Base-by-base conservation (phyloP, 2,888 invertebrate species). In the Drosophila falleni region DNA sequence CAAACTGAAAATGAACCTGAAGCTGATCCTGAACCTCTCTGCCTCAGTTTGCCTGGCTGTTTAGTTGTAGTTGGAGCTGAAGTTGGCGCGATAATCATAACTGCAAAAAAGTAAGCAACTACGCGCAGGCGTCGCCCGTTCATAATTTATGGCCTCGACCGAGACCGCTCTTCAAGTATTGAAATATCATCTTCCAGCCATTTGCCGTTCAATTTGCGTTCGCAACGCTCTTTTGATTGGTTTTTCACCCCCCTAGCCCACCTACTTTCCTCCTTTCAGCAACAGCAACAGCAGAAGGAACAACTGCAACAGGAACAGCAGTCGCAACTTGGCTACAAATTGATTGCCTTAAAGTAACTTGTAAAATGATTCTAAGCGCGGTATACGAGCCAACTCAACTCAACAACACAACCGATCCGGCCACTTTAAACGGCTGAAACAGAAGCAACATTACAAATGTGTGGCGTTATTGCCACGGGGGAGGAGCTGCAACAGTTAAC, bases 401-500 rank as follows among this genome's bases (percentile, higher is more conserved):
- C 39, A 15, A 23, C 29, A 46, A 23, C 31, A 29, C 33, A 37
- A 11, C 55, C 61, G 26, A 60, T 55, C 54, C 53, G 56, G 68
- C 64, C 66, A 68, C 70, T 78, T 74, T 73, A 71, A 81, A 74
- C 76, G 72, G 75, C 74, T 76, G 70, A 89, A 91, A 90, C 90
- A 91, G 90, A 90, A 90, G 90, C 90, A 90, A 80, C 79, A 88
- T 90, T 91, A 90, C 90, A 89, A 90, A 90, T 90, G 88, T 90
- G 87, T 91, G 91, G 89, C 89, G 91, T 91, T 90, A 91, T 90
- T 91, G 90, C 90, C 90, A 88, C 74, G 86, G 89, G 89, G 85
- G 89, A 89, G 86, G 82, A 72, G 80, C 66, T 63, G 58, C 78
- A 69, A 39, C 66, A 47, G 44, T 46, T 37, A 56, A 39, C 16